Evolutionary conservation across 1,140 invertebrate genomes (phyloP), one percentile per base, ranked within the genome.

Genomic region (Metaphire vulgaris): DNA sequence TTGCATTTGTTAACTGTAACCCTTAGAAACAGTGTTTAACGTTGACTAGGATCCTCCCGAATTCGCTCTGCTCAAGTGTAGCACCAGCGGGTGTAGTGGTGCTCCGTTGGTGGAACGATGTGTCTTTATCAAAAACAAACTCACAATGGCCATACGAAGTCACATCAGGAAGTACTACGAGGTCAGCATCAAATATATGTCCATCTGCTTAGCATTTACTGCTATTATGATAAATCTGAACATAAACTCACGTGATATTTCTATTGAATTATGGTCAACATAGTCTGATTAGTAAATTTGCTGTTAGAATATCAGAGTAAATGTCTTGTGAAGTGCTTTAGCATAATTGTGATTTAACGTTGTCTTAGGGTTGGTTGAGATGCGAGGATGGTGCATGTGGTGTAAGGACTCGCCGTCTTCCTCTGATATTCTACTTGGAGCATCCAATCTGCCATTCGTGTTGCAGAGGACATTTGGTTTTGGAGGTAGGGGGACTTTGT

Each of bases 311-410:
- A n/a, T n/a, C n/a, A n/a, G n/a, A n/a, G n/a, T n/a, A n/a, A n/a
- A n/a, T n/a, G n/a, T n/a, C n/a, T n/a, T n/a, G n/a, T n/a, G n/a
- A n/a, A n/a, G n/a, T n/a, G n/a, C n/a, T n/a, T n/a, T n/a, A n/a
- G n/a, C n/a, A n/a, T n/a, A n/a, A n/a, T n/a, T n/a, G n/a, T n/a
- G n/a, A n/a, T n/a, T n/a, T n/a, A n/a, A n/a, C n/a, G n/a, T n/a
- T n/a, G 2, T 68, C 2, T 69, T 29, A 89, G 87, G 90, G 91
- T 71, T 91, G 90, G 89, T 82, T 96, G 80, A 90, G 91, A 21
- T 98, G 96, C 85, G 94, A 97, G 85, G 93, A 96, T 88, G 91
- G 92, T 1, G 89, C 90, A 1, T 97, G 95, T 83, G 88, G 88
- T 2, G 89, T 91, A 80, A 88, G 90, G 75, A 92, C 90, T 0